phyloP scores from a whole-genome alignment of 2,113 vertebrate species.

The Malaclemys terrapin region DNA sequence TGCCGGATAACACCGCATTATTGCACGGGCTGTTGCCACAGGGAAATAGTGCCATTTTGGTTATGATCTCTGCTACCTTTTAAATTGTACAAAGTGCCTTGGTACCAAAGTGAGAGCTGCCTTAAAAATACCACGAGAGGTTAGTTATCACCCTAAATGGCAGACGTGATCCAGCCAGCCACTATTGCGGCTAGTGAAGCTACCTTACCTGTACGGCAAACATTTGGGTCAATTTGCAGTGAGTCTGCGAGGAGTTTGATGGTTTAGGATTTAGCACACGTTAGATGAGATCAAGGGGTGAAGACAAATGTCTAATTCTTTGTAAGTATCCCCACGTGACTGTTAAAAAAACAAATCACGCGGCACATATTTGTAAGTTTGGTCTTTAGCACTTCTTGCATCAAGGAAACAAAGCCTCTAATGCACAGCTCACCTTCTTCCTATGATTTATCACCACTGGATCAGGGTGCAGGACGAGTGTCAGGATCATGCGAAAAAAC shows the following conservation, averaged over 20 bases:
- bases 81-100: neutral
- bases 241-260: neutral
- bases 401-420: neutral
- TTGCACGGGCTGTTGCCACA: neutral
- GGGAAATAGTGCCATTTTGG: neutral
- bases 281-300: neutral
- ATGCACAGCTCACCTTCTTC: neutral
- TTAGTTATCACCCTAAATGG: neutral
- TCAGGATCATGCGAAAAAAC: neutral
- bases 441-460: neutral
- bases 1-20: neutral
- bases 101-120: neutral
- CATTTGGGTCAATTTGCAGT: neutral
- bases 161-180: neutral
- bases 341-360: neutral
- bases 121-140: neutral
- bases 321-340: neutral
- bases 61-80: neutral
- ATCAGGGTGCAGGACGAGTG: neutral
- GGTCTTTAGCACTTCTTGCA: neutral
- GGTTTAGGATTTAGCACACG: neutral
- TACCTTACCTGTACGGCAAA: neutral
- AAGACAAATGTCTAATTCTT: neutral
- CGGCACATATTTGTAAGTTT: neutral
- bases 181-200: neutral